Percentiles rank a stretch among this genome's conserved stretches.
phyloP scores from a whole-genome alignment of 2,888 invertebrate species.

The Cryptocephalus moraei region DNA sequence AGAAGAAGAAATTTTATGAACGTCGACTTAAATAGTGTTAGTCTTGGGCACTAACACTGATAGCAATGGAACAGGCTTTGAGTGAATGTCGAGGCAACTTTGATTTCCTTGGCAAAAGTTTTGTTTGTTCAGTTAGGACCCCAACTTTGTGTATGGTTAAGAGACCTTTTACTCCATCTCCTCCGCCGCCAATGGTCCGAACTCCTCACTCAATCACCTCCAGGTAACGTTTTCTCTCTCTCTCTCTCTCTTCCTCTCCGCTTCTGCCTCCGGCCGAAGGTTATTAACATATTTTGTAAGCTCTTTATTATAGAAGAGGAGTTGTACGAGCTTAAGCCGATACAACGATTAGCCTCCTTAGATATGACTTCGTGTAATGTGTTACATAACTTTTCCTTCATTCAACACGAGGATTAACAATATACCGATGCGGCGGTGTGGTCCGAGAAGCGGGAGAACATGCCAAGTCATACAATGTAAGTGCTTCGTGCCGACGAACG shows the following conservation, averaged over 20 bases:
- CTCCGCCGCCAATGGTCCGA: constrained; percentile 1
- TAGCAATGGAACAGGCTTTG: too few species aligned
- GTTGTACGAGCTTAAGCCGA: constrained; percentile 16
- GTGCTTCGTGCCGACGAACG: too few species aligned
- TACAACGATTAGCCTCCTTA: constrained; percentile 17
- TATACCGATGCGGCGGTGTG: background rate
- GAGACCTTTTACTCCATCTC: too few species aligned
- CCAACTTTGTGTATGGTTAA: too few species aligned
- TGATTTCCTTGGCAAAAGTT: too few species aligned
- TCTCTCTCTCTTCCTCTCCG: constrained; percentile 11
- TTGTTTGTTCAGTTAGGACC: too few species aligned
- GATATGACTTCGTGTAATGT: constrained; percentile 5
- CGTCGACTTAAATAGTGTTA: too few species aligned
- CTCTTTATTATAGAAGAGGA: constrained; percentile 24
- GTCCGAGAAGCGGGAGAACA: background rate
- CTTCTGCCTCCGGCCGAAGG: constrained; percentile 4
- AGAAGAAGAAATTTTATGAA: too few species aligned
- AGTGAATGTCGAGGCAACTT: too few species aligned
- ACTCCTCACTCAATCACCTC: constrained; percentile 22
- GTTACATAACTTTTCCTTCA: constrained; percentile 9
- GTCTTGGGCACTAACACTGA: too few species aligned
- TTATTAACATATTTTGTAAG: constrained; percentile 30
- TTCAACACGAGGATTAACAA: background rate
- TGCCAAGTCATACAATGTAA: too few species aligned
- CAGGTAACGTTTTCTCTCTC: constrained; percentile 23